Evolutionary conservation across 2,797 vertebrate species (phyloP).

Genomic region (Gila robusta): DNA sequence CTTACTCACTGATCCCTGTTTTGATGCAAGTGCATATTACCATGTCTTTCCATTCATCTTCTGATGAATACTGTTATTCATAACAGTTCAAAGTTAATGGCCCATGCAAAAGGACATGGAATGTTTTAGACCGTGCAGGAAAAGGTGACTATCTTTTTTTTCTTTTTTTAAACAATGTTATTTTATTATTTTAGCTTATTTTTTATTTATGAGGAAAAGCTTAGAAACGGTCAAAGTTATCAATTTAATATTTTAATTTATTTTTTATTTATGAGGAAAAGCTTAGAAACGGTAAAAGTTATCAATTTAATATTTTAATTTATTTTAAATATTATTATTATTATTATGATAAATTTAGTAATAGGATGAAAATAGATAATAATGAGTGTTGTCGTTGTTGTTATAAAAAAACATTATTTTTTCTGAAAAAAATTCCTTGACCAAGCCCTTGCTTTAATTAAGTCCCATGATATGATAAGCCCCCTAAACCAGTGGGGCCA

Average conservation of each 20-base stretch:
- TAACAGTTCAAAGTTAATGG: neutral
- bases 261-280: neutral
- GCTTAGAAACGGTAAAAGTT: neutral
- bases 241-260: neutral
- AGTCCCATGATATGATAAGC: neutral
- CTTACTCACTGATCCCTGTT: neutral
- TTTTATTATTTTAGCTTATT: neutral
- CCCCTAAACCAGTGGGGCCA: neutral
- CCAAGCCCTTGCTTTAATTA: neutral
- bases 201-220: neutral
- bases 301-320: neutral
- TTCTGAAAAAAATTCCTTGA: too few relatives aligned
- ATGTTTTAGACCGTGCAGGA: neutral
- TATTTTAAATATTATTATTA: neutral
- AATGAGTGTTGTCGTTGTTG: too few relatives aligned
- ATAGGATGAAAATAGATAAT: too few relatives aligned
- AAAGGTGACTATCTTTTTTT: neutral
- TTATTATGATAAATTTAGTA: too few relatives aligned
- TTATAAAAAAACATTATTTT: neutral
- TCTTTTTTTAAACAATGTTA: too few relatives aligned
- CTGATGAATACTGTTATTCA: neutral
- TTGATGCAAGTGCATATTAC: constrained; percentile 1
- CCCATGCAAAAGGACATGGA: constrained; percentile 11
- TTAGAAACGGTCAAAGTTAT: neutral
- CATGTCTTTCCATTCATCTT: neutral